Evolutionary conservation across 2,113 vertebrate genomes (phyloP).

Genomic region (Prunella himalayana): DNA sequence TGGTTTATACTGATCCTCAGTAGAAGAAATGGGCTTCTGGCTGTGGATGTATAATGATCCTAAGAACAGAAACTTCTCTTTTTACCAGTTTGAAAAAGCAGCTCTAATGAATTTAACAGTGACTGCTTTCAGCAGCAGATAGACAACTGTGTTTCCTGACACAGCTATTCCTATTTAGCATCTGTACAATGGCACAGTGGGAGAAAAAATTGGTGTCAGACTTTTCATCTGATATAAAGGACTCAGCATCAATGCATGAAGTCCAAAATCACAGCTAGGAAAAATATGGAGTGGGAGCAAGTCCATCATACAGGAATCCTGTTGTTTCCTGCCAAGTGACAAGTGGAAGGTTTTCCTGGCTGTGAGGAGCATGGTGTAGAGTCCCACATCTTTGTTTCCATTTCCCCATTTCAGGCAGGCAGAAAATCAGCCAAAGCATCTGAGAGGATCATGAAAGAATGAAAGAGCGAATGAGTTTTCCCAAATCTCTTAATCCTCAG

Average conservation of each 20-base stretch:
- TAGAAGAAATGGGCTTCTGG: neutral
- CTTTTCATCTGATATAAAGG: neutral
- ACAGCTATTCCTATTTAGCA: neutral
- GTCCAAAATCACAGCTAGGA: neutral
- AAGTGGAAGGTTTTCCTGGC: neutral
- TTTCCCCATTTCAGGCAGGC: neutral
- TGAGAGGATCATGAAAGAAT: neutral
- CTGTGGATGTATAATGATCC: neutral
- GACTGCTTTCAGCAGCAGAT: neutral
- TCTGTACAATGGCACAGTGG: neutral
- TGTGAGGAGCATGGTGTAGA: neutral
- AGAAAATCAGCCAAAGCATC: neutral
- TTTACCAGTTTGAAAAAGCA: neutral
- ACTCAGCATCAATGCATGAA: neutral
- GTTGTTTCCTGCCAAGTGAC: neutral
- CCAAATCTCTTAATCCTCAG: slow-evolving; percentile 28
- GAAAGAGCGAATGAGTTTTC: neutral
- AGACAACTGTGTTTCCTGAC: neutral
- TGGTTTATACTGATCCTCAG: neutral
- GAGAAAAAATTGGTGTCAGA: neutral
- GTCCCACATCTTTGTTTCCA: neutral
- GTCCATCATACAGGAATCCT: accelerated
- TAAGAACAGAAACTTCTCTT: neutral
- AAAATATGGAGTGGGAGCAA: neutral
- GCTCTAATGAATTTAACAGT: neutral